A percentile compares a stretch with the other conserved stretches of the same genome.
Conservation (phyloP, 1,140 invertebrate genomes). For the Rhagoletis pomonella region DNA sequence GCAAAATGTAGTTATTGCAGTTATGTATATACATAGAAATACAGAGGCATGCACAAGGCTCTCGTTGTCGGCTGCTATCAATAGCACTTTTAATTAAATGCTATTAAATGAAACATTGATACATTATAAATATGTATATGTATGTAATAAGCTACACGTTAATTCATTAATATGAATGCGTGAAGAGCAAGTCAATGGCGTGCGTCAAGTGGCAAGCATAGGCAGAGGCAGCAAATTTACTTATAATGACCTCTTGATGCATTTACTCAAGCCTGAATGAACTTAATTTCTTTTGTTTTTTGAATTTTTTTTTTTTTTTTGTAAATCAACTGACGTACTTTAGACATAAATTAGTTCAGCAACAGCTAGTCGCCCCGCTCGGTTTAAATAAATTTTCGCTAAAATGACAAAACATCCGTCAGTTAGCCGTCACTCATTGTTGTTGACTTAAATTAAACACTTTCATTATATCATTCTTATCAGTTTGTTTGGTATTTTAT, state of each 20-base stretch:
- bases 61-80: slow-evolving; percentile 12
- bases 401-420: slow-evolving; percentile 21
- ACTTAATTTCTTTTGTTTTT: too few species aligned
- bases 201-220: slow-evolving; percentile 4
- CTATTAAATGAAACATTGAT: slow-evolving; percentile 12
- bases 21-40: too few species aligned
- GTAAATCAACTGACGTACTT: not conserved
- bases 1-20: not conserved
- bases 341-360: not conserved
- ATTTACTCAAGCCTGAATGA: too few species aligned
- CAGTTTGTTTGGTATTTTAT: slow-evolving; percentile 20
- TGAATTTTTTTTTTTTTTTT: too few species aligned
- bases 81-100: slow-evolving; percentile 36
- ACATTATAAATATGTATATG: not conserved
- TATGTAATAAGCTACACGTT: slow-evolving; percentile 13
- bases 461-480: slow-evolving; percentile 18
- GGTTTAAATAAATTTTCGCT: slow-evolving; percentile 6
- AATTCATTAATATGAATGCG: slow-evolving; percentile 36
- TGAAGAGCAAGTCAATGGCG: not conserved
- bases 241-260: too few species aligned
- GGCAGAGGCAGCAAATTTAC: not conserved
- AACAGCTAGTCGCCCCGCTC: not conserved
- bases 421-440: slow-evolving; percentile 39
- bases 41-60: not conserved
- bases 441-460: slow-evolving; percentile 34